Evolutionary conservation across 2,888 invertebrate genomes (phyloP).

Genomic region (Polyommatus iphigenia): DNA sequence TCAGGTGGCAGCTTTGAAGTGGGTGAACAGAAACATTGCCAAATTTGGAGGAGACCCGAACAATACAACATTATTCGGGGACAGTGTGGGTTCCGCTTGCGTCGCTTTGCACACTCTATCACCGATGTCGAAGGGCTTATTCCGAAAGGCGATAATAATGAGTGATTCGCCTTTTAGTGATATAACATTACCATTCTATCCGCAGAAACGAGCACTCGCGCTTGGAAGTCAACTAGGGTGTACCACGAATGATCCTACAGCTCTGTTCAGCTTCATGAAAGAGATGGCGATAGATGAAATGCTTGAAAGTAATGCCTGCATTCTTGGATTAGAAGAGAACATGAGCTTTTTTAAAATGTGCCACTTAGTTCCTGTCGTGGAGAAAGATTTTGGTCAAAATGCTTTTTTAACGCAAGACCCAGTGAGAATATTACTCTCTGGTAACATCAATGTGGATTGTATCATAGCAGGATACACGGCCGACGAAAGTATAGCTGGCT

Average conservation of each 20-base stretch:
- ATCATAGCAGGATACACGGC: slow-evolving; percentile 85
- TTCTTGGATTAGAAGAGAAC: slow-evolving; percentile 50
- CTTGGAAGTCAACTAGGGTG: slow-evolving; percentile 53
- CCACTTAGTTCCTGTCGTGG: slow-evolving; percentile 55
- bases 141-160: slow-evolving; percentile 79
- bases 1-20: slow-evolving; percentile 55
- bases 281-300: slow-evolving; percentile 50
- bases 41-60: slow-evolving; percentile 59
- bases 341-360: slow-evolving; percentile 47
- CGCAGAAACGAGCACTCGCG: slow-evolving; percentile 49
- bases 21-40: slow-evolving; percentile 56
- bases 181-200: slow-evolving; percentile 49
- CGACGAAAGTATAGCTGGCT: slow-evolving; percentile 77
- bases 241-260: slow-evolving; percentile 49
- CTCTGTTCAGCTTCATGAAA: slow-evolving; percentile 53
- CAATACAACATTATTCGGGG: slow-evolving; percentile 57
- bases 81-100: slow-evolving; percentile 53
- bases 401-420: slow-evolving; percentile 52
- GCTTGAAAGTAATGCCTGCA: slow-evolving; percentile 44
- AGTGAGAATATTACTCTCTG: slow-evolving; percentile 53
- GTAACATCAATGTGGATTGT: slow-evolving; percentile 77
- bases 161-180: slow-evolving; percentile 80
- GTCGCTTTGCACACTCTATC: slow-evolving; percentile 53
- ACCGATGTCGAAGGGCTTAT: slow-evolving; percentile 58
- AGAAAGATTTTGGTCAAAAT: slow-evolving; percentile 55